Conservation (phyloP, 37 sponge, comb jelly and placozoan species). For the Petrosia ficiformis region DNA sequence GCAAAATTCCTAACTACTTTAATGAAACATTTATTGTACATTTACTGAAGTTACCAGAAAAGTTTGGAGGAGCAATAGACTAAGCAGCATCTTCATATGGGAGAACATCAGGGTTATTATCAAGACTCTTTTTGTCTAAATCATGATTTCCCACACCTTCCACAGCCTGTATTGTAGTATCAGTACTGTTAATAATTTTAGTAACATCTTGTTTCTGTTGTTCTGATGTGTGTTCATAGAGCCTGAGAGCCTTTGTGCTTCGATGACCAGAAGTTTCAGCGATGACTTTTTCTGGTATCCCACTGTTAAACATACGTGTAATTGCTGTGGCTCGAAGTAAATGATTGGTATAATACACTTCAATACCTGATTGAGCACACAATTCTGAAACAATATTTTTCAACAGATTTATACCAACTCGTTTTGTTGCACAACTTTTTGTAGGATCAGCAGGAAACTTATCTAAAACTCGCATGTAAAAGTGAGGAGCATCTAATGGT, state of each 20-base stretch:
- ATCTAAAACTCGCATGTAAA: not conserved
- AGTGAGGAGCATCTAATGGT: not conserved
- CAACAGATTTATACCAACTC: conserved; percentile 17
- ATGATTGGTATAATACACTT: not conserved
- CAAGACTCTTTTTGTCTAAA: too few relatives aligned
- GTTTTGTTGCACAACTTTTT: not conserved
- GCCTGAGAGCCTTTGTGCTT: not conserved
- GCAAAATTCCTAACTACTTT: too few relatives aligned
- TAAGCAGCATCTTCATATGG: too few relatives aligned
- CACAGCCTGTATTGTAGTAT: too few relatives aligned
- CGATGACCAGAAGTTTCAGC: not conserved
- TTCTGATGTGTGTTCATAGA: not conserved
- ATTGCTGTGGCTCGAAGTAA: not conserved
- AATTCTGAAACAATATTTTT: not conserved
- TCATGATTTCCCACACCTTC: too few relatives aligned
- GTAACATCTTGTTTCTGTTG: not conserved
- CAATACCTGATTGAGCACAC: not conserved
- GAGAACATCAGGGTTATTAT: too few relatives aligned
- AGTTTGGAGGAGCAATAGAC: too few relatives aligned
- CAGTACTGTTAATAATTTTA: too few relatives aligned
- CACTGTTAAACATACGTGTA: conserved; percentile 5
- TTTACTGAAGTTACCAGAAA: too few relatives aligned
- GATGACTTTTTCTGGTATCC: conserved; percentile 3
- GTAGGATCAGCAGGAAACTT: not conserved
- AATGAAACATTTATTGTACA: too few relatives aligned